A percentile compares a stretch with the other conserved stretches of the same genome.
Evolutionary conservation across 2,888 invertebrate genomes (phyloP).

Genomic region (Actias luna): DNA sequence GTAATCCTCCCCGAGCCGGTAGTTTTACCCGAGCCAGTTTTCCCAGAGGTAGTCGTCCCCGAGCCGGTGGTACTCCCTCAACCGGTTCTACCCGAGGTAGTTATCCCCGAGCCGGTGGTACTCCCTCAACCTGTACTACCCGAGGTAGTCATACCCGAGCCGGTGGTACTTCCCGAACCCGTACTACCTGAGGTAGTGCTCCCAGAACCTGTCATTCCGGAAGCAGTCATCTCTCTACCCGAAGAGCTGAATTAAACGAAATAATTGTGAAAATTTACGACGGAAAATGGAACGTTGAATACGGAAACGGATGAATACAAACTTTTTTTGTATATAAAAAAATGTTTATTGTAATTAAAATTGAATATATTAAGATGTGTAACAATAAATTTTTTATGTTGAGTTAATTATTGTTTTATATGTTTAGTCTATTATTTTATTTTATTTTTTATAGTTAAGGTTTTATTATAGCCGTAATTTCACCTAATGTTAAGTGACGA

Average conservation of each 20-base stretch:
- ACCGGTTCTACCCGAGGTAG: neutral
- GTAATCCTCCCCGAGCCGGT: neutral
- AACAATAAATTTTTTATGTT: too few relatives aligned
- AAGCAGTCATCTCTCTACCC: conserved; percentile 1
- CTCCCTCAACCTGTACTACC: conserved; percentile 7
- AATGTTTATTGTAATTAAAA: too few relatives aligned
- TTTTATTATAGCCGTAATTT: too few relatives aligned
- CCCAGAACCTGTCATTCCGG: conserved; percentile 5
- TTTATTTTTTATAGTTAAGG: too few relatives aligned
- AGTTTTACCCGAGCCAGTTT: conserved; percentile 5
- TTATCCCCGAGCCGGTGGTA: neutral
- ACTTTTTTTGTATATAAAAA: neutral
- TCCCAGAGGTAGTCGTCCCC: conserved; percentile 1
- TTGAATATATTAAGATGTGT: too few relatives aligned
- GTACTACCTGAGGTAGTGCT: neutral
- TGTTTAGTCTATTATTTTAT: too few relatives aligned
- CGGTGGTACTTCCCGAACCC: conserved; percentile 6
- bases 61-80: conserved; percentile 4
- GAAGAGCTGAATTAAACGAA: conserved; percentile 1
- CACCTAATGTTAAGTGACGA: too few relatives aligned
- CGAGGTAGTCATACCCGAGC: conserved; percentile 1
- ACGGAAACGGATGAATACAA: too few relatives aligned
- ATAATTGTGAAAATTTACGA: neutral
- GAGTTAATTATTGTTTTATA: too few relatives aligned
- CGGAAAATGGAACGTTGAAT: neutral